These are phyloP conservation scores for Allochrocebus solatus DNA, from an alignment of 2,797 vertebrate genomes.

Conservation along the genomic window DNA sequence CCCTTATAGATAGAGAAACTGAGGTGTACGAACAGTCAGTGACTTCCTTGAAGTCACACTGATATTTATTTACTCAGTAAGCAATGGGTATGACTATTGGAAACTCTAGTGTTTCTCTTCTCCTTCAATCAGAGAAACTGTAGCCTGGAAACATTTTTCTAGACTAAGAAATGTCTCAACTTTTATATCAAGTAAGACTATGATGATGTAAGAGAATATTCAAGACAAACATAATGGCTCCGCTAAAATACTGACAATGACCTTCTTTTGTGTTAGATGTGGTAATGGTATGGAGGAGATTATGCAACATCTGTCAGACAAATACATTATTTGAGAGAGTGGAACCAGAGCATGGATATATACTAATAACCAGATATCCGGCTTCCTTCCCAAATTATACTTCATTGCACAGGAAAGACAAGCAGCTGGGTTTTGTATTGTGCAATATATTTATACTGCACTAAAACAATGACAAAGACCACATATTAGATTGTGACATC, in stretches of 20 bases:
- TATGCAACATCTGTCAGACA: conserved; percentile 69
- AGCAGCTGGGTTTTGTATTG: conserved; percentile 66
- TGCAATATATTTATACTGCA: conserved; percentile 41
- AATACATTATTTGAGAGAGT: conserved; percentile 67
- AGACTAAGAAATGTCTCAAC: neutral
- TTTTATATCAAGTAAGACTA: conserved; percentile 17
- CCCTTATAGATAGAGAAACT: neutral
- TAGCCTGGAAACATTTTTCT: conserved; percentile 44
- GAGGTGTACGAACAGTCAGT: neutral
- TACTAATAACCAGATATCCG: conserved; percentile 72
- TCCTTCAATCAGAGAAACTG: neutral
- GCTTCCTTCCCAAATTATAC: conserved; percentile 56
- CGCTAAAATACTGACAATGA: conserved; percentile 45
- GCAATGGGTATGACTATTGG: neutral
- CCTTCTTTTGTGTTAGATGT: conserved; percentile 69
- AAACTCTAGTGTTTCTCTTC: neutral
- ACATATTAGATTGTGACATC: conserved; percentile 64
- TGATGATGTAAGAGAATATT: neutral
- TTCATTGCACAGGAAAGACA: conserved; percentile 68
- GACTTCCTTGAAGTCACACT: neutral
- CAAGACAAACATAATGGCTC: conserved; percentile 20
- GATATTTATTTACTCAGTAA: neutral
- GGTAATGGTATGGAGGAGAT: conserved; percentile 61
- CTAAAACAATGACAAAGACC: conserved; percentile 69
- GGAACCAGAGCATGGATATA: conserved; percentile 63